Percentiles rank a stretch among this genome's conserved stretches.
These are phyloP conservation scores for Gobionotothen gibberifrons DNA, from an alignment of 2,797 vertebrate genomes.

Conservation along the genomic window DNA sequence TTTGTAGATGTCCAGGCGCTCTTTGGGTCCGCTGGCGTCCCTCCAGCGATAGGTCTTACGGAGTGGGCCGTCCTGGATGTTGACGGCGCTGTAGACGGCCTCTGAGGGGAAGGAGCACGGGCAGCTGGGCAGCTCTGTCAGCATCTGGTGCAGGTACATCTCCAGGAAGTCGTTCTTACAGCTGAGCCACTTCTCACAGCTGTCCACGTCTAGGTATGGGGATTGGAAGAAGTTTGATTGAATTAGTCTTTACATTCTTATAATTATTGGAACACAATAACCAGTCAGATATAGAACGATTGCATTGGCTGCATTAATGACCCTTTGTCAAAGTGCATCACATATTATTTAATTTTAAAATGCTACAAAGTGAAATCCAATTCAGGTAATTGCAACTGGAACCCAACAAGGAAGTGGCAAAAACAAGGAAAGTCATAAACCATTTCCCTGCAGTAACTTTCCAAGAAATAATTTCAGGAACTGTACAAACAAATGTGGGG, in stretches of 20 bases:
- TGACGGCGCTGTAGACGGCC: constrained; percentile 84
- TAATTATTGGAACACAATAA: too few species aligned
- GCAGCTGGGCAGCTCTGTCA: constrained; percentile 90
- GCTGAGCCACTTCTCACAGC: constrained; percentile 93
- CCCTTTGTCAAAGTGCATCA: not conserved
- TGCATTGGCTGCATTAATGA: too few species aligned
- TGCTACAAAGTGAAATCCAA: not conserved
- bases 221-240: constrained; percentile 3
- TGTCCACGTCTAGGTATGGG: constrained; percentile 85
- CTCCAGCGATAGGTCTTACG: constrained; percentile 89
- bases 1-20: constrained; percentile 92
- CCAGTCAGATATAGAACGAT: not conserved
- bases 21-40: constrained; percentile 89
- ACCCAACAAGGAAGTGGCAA: too few species aligned
- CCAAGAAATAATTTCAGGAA: too few species aligned
- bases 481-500: too few species aligned
- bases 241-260: not conserved
- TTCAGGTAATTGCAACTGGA: not conserved
- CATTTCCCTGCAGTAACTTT: too few species aligned
- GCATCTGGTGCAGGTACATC: constrained; percentile 89
- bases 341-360: not conserved
- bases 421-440: too few species aligned
- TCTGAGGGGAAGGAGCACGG: constrained; percentile 90
- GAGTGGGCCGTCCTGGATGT: constrained; percentile 83
- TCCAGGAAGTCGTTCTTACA: constrained; percentile 92